Evolutionary conservation across 1,140 invertebrate genomes (phyloP).

Genomic region (Drosophila kepulauana): DNA sequence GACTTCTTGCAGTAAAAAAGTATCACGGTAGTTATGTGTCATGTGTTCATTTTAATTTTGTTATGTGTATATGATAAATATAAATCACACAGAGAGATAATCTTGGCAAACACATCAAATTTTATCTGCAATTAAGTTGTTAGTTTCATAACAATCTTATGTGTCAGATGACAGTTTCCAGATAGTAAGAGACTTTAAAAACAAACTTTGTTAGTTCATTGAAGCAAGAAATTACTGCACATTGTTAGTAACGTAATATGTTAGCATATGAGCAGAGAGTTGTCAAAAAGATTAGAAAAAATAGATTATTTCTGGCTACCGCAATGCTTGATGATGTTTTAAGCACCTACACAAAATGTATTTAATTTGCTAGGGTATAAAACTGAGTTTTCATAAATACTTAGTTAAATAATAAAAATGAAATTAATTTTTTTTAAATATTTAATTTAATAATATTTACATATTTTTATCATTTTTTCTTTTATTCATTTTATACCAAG

Average conservation of each 20-base stretch:
- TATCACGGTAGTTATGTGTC: background rate
- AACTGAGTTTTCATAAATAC: too few species aligned
- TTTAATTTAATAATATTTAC: too few species aligned
- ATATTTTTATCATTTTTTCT: too few species aligned
- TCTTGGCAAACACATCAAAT: slow-evolving; percentile 15
- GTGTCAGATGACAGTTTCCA: slow-evolving; percentile 1
- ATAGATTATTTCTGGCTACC: too few species aligned
- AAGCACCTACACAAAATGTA: too few species aligned
- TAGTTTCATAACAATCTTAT: background rate
- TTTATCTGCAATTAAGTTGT: background rate
- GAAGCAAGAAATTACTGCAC: background rate
- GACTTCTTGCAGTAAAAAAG: background rate
- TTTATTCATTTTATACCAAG: too few species aligned
- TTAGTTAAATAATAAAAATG: too few species aligned
- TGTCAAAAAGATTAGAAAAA: too few species aligned
- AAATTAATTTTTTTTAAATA: too few species aligned
- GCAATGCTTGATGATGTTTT: too few species aligned
- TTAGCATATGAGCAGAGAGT: background rate
- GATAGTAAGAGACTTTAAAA: background rate
- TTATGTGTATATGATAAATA: slow-evolving; percentile 9
- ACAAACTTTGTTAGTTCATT: background rate
- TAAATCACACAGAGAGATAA: slow-evolving; percentile 12
- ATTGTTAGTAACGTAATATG: background rate
- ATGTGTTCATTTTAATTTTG: background rate
- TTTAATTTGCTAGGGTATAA: too few species aligned